A percentile compares a stretch with the other conserved stretches of the same genome.
Evolutionary conservation across 2,888 invertebrate species (phyloP).

Genomic region (Agrotis clavis): DNA sequence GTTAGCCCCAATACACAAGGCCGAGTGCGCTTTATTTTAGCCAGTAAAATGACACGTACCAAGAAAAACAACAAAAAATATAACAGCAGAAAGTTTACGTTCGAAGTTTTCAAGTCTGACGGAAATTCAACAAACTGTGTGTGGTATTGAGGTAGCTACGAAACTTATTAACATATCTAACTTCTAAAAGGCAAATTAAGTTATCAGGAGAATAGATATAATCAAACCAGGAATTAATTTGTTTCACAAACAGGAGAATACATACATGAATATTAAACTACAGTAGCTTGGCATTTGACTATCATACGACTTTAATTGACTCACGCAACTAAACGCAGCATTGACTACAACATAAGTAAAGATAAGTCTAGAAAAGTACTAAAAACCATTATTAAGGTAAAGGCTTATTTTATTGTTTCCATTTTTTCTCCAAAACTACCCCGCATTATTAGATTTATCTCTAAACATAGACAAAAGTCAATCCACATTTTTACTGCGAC

Average conservation of each 20-base stretch:
- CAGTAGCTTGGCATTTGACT: not conserved
- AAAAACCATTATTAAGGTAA: conserved; percentile 15
- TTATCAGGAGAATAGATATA: conserved; percentile 1
- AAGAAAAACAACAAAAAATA: conserved; percentile 45
- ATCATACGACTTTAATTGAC: not conserved
- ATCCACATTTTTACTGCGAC: conserved; percentile 47
- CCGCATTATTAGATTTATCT: conserved; percentile 42
- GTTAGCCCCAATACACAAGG: conserved; percentile 74
- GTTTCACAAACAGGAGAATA: conserved; percentile 3
- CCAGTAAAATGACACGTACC: conserved; percentile 63
- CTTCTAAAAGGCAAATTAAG: conserved; percentile 14
- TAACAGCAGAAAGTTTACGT: conserved; percentile 26
- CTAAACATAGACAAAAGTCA: conserved; percentile 32
- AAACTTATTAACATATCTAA: not conserved
- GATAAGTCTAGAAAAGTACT: not conserved
- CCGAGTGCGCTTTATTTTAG: conserved; percentile 72
- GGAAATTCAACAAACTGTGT: conserved; percentile 19
- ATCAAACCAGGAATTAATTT: conserved; percentile 6
- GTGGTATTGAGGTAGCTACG: too few species aligned
- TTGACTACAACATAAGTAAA: conserved; percentile 22
- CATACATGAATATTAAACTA: not conserved
- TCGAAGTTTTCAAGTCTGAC: conserved; percentile 23
- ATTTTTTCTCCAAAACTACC: conserved; percentile 20
- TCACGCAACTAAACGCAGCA: conserved; percentile 2
- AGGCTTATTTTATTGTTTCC: conserved; percentile 5